Percentiles rank a stretch among this genome's conserved stretches.
These are phyloP conservation scores for Cisticola juncidis DNA, from an alignment of 2,113 vertebrate genomes.

Conservation along the genomic window DNA sequence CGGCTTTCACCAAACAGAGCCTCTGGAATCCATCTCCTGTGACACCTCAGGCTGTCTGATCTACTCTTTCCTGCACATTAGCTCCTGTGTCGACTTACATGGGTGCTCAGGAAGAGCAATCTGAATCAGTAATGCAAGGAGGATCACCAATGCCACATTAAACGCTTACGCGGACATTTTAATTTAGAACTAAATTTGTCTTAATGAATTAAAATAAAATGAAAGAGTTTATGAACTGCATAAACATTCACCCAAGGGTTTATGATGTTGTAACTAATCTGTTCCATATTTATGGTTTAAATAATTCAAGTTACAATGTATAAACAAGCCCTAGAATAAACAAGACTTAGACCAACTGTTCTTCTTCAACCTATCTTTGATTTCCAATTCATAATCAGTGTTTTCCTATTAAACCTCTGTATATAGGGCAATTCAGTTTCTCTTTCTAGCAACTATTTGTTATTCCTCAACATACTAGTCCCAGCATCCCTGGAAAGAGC, in stretches of 20 bases:
- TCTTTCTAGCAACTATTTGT: background rate
- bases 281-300: conserved; percentile 9
- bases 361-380: background rate
- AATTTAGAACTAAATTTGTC: background rate
- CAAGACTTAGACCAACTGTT: background rate
- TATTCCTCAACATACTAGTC: background rate
- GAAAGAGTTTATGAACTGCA: background rate
- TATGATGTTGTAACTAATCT: background rate
- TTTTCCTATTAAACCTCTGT: background rate
- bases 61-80: background rate
- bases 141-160: background rate
- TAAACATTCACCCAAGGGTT: conserved; percentile 3
- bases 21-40: background rate
- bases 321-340: background rate
- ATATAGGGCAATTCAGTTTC: background rate
- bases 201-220: conserved; percentile 25
- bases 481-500: background rate
- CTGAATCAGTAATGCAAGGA: background rate
- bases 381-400: background rate
- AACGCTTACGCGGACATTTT: background rate
- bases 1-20: background rate
- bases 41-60: background rate
- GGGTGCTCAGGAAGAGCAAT: background rate
- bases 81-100: background rate
- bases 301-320: conserved; percentile 11